Conservation (phyloP, 2,888 invertebrate genomes). For the Epicampocera succincta region DNA sequence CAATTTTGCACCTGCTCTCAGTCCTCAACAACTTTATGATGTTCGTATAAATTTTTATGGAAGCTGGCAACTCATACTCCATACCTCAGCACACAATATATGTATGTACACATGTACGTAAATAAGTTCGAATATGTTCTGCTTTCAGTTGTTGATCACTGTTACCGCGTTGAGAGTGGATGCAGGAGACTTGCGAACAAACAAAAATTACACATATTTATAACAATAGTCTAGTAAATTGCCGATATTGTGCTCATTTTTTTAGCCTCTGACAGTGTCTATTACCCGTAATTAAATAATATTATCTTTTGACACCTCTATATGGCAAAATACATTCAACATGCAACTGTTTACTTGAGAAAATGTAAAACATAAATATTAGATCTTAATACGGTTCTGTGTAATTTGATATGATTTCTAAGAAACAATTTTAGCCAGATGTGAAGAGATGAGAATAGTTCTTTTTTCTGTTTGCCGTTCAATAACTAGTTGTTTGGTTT, state of each 20-base stretch:
- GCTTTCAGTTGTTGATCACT: constrained; percentile 50
- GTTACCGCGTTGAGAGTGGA: constrained; percentile 59
- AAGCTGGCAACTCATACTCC: constrained; percentile 5
- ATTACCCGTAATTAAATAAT: constrained; percentile 65
- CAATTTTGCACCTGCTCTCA: neutral
- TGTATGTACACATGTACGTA: no score
- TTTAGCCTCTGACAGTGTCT: constrained; percentile 29
- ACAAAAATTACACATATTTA: constrained; percentile 6
- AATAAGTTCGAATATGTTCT: neutral
- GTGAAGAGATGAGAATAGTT: constrained; percentile 24
- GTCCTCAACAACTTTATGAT: constrained; percentile 11
- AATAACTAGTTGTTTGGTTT: constrained; percentile 31
- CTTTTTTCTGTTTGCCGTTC: constrained; percentile 15
- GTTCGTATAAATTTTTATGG: constrained; percentile 15
- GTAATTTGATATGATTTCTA: constrained; percentile 47
- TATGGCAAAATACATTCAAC: constrained; percentile 41
- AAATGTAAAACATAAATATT: constrained; percentile 38
- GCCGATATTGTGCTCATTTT: constrained; percentile 3
- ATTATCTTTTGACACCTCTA: constrained; percentile 65
- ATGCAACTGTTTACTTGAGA: constrained; percentile 46
- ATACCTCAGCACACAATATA: constrained; percentile 10
- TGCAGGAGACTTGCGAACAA: constrained; percentile 32
- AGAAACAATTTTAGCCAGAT: constrained; percentile 39
- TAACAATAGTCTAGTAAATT: constrained; percentile 46
- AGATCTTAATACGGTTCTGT: constrained; percentile 45